Evolutionary conservation across 1,140 invertebrate genomes (phyloP).

Genomic region (Branchinecta lindahli): DNA sequence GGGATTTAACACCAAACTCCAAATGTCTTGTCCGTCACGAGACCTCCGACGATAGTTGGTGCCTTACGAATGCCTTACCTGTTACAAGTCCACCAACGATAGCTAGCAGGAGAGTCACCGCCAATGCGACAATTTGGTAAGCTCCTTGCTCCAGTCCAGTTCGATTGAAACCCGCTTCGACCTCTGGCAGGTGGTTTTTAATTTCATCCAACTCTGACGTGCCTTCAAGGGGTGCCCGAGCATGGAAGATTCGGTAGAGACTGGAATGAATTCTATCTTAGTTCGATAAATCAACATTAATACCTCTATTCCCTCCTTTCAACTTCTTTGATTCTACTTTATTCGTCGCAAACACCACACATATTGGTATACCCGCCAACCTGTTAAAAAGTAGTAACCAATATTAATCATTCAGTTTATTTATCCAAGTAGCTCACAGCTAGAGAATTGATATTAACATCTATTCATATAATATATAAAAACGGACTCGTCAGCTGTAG

Average conservation of each 20-base stretch:
- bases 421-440: too few species aligned
- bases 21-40: too few species aligned
- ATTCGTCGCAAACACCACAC: too few species aligned
- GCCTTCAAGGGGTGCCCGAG: constrained; percentile 32
- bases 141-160: constrained; percentile 51
- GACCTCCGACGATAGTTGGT: too few species aligned
- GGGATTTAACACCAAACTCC: too few species aligned
- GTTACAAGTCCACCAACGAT: constrained; percentile 58
- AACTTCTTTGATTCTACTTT: too few species aligned
- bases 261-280: constrained; percentile 25
- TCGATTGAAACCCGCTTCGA: constrained; percentile 40
- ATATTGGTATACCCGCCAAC: too few species aligned
- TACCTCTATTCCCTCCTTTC: neutral
- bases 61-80: constrained; percentile 50
- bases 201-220: constrained; percentile 27
- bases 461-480: too few species aligned
- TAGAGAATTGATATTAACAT: too few species aligned
- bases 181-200: constrained; percentile 22
- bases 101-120: constrained; percentile 49
- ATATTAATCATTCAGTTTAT: too few species aligned
- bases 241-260: constrained; percentile 37
- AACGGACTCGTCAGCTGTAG: too few species aligned
- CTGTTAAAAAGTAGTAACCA: too few species aligned
- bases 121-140: constrained; percentile 57
- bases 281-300: constrained; percentile 9